Evolutionary conservation across 2,113 vertebrate species (phyloP), one percentile per base, ranked within the genome.

Genomic region (Cephalopholis sonnerati): DNA sequence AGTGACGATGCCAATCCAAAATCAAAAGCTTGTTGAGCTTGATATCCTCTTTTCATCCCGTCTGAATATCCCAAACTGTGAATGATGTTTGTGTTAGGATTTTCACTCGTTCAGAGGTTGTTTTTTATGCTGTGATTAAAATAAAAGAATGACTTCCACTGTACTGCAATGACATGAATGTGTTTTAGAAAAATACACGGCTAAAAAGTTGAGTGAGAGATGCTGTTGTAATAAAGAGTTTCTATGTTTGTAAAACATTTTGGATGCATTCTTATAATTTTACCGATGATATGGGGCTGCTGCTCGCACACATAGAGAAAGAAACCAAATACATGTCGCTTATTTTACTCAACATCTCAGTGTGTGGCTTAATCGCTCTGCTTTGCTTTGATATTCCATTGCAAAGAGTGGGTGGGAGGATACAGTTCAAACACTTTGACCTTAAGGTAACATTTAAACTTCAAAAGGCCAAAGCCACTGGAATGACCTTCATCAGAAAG

Each of bases 221-320:
- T 75, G 22, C 46, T 78, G 86, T 91, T 91, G 77, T 90, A 93
- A 93, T 93, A 93, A 94, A 94, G 89, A 89, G 72, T 94, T 93
- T 92, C 79, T 93, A 92, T 93, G 93, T 94, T 94, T 91, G 83
- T 93, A 91, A 88, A 89, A 90, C 74, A 90, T 61, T 89, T 81
- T 82, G 24, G 53, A 67, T 79, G 62, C 36, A 32, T 73, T 78
- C 15, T 89, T 44, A 24, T 91, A 25, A 69, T 88, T 85, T 67
- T 13, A 74, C 1, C n/a, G 7, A 29, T 11, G 44, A 3, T 72
- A 3, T 61, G 18, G 5, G 2, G 51, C 50, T n/a, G 29, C 48
- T 71, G 32, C 51, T 61, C 32, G n/a, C 57, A 54, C 36, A 58
- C 22, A 58, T 65, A 57, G 39, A 25, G 27, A 53, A 36, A 36